These are phyloP conservation scores for Griposia aprilina DNA, from an alignment of 2,888 invertebrate species.

Conservation along the genomic window DNA sequence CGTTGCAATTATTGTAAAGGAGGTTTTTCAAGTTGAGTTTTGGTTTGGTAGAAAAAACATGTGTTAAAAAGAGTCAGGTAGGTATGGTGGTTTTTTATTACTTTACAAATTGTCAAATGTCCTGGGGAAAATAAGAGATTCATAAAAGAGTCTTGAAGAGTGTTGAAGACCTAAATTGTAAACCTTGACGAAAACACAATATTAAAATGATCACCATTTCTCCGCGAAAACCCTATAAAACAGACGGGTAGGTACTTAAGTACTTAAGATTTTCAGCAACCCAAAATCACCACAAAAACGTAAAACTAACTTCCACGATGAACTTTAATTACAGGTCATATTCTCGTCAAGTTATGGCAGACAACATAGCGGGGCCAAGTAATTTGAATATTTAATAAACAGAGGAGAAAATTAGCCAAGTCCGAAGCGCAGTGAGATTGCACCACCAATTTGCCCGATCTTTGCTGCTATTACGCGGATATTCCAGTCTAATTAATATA, in stretches of 20 bases:
- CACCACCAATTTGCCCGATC: conserved; percentile 17
- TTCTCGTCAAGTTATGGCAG: conserved; percentile 29
- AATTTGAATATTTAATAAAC: conserved; percentile 48
- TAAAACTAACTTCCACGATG: neutral
- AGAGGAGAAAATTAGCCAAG: conserved; percentile 46
- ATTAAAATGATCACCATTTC: neutral
- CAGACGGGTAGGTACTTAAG: neutral
- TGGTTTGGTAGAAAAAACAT: neutral
- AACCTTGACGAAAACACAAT: neutral
- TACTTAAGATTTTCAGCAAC: neutral
- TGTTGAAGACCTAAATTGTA: neutral
- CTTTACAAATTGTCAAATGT: neutral
- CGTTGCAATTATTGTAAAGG: conserved; percentile 24
- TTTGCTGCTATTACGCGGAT: conserved; percentile 12
- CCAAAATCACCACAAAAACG: conserved; percentile 3
- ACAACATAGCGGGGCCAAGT: conserved; percentile 31
- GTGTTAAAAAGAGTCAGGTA: neutral
- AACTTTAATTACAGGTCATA: conserved; percentile 25
- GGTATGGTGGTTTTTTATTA: neutral
- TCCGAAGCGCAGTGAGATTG: conserved; percentile 45
- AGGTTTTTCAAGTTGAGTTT: conserved; percentile 13
- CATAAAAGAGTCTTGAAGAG: too few relatives aligned
- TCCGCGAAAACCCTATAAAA: neutral
- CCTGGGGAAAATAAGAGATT: neutral
- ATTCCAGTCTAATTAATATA: conserved; percentile 9